phyloP scores from a whole-genome alignment of 2,113 vertebrate species.

The Saimiri boliviensis region DNA sequence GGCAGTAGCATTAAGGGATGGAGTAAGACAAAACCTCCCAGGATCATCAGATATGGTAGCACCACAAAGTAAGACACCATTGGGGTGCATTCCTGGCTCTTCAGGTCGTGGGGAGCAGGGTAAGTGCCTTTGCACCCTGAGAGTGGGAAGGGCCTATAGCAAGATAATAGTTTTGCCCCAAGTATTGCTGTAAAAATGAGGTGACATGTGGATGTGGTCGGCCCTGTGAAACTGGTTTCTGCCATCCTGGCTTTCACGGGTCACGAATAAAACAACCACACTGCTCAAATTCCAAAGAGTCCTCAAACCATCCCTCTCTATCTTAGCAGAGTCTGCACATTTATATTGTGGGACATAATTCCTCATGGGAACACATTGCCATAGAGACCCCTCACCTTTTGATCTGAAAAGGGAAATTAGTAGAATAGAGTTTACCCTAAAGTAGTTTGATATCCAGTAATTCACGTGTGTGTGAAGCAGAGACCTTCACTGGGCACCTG shows the following conservation, averaged over 20 bases:
- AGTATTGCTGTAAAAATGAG: not conserved
- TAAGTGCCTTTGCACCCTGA: not conserved
- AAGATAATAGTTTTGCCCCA: not conserved
- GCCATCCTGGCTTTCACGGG: fast-evolving
- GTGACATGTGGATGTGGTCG: fast-evolving
- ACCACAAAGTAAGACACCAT: not conserved
- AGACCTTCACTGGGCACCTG: not conserved
- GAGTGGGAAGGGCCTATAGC: fast-evolving
- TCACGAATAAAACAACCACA: not conserved
- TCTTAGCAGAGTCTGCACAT: not conserved
- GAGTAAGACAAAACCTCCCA: not conserved
- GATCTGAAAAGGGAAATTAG: not conserved
- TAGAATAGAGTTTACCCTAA: not conserved
- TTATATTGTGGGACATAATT: not conserved
- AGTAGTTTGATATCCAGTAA: not conserved
- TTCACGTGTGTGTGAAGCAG: not conserved
- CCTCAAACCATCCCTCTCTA: not conserved
- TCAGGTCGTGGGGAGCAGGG: too few species aligned
- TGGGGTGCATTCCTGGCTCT: fast-evolving
- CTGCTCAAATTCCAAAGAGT: too few species aligned
- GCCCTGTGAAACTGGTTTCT: not conserved
- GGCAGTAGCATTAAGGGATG: not conserved
- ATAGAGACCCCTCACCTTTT: not conserved
- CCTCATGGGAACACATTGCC: not conserved
- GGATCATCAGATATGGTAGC: fast-evolving